A percentile compares a stretch with the other conserved stretches of the same genome.
These are phyloP conservation scores for Leptopilina drosophilae DNA, from an alignment of 2,888 invertebrate species.

Conservation along the genomic window DNA sequence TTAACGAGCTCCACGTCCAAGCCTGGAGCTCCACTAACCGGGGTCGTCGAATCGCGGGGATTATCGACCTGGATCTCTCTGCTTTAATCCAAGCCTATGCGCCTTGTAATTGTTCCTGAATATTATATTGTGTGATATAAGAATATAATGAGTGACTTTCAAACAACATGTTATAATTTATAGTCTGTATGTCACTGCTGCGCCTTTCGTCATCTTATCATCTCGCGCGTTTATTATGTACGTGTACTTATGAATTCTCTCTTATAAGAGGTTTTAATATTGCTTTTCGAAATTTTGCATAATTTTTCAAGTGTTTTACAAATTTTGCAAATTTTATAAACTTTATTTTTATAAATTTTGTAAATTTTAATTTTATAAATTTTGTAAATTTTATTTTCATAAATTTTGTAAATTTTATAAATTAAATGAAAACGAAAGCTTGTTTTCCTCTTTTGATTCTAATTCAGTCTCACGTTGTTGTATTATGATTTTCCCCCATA, in stretches of 20 bases:
- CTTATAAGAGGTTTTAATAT: too few species aligned
- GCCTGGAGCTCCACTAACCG: not conserved
- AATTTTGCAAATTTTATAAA: too few species aligned
- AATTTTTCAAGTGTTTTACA: not conserved
- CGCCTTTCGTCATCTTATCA: not conserved
- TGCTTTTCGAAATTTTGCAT: too few species aligned
- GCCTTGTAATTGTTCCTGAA: slow-evolving; percentile 36
- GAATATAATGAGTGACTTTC: slow-evolving; percentile 27
- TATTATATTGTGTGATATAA: slow-evolving; percentile 30
- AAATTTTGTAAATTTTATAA: too few species aligned
- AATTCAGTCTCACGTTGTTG: too few species aligned
- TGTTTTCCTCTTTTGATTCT: too few species aligned
- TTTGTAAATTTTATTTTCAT: not conserved
- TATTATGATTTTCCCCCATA: too few species aligned
- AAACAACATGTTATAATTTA: not conserved
- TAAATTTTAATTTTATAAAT: not conserved
- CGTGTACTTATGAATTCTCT: too few species aligned
- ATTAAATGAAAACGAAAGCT: too few species aligned
- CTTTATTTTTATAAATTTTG: too few species aligned
- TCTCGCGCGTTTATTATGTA: too few species aligned
- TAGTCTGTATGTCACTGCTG: not conserved
- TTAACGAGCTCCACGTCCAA: slow-evolving; percentile 49
- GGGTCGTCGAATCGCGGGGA: slow-evolving; percentile 27
- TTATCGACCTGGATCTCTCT: slow-evolving; percentile 21
- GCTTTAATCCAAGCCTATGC: not conserved